These are phyloP conservation scores for Sipha maydis DNA, from an alignment of 2,888 invertebrate genomes.

Conservation along the genomic window DNA sequence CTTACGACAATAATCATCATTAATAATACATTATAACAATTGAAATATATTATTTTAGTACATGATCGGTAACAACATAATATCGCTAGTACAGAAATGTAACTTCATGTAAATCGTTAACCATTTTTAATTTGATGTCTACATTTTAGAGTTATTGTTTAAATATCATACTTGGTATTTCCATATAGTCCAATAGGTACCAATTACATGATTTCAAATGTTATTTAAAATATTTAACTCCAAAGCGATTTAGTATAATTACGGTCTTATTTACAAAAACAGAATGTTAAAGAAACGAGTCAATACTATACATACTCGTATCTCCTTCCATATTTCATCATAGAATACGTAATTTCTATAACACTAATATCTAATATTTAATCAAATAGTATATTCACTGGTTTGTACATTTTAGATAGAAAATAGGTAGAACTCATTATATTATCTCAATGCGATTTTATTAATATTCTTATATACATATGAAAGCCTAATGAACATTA, in stretches of 20 bases:
- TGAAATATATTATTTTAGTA: not conserved
- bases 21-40: not conserved
- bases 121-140: not conserved
- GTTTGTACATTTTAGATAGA: not conserved
- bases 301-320: not conserved
- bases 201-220: not conserved
- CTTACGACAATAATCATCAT: not conserved
- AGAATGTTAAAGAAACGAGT: not conserved
- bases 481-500: not conserved
- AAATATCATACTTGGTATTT: not conserved
- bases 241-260: not conserved
- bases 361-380: too few relatives aligned
- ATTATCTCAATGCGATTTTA: too few relatives aligned
- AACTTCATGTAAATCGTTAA: not conserved
- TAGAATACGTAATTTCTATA: too few relatives aligned
- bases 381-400: not conserved
- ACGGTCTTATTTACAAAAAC: not conserved
- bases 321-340: too few relatives aligned
- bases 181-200: not conserved
- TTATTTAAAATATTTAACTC: not conserved
- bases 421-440: too few relatives aligned
- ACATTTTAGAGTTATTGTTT: not conserved
- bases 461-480: not conserved
- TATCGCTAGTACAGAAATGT: not conserved
- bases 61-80: not conserved